Conservation (phyloP, 64 coral and sea anemone genomes). For the Actinia tenebrosa region DNA sequence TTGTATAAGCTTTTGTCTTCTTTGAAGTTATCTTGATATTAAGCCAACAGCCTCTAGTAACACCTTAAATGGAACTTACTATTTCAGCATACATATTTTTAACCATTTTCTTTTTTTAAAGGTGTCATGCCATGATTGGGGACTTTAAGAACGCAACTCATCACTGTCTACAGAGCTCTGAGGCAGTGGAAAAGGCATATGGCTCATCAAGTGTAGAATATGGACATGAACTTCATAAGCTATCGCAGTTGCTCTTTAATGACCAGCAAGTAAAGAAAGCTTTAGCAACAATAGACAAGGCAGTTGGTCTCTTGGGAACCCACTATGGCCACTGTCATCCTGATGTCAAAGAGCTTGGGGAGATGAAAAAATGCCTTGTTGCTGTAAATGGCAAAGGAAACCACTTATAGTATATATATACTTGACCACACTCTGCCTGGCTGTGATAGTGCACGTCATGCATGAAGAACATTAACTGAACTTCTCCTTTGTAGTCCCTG, state of each 20-base stretch:
- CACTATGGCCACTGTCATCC: constrained; percentile 78
- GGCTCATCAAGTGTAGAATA: constrained; percentile 91
- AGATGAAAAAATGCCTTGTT: constrained; percentile 79
- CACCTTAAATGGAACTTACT: background rate
- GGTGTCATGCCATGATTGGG: constrained; percentile 86
- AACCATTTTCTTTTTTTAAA: constrained; percentile 10
- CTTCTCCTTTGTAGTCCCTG: no score
- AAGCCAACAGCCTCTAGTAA: no score
- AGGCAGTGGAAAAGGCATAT: constrained; percentile 74
- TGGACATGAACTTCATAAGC: constrained; percentile 86
- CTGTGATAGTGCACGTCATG: no score
- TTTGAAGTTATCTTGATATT: no score
- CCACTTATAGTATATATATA: background rate
- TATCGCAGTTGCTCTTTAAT: constrained; percentile 79
- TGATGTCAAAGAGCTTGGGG: constrained; percentile 74
- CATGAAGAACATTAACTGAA: no score
- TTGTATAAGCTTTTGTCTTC: no score
- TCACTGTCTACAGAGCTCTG: constrained; percentile 75
- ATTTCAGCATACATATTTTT: background rate
- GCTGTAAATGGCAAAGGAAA: background rate
- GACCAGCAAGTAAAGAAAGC: constrained; percentile 85
- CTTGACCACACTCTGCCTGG: background rate
- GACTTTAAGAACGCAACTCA: constrained; percentile 83
- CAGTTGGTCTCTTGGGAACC: constrained; percentile 43
- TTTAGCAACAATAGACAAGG: constrained; percentile 66